Percentiles rank a stretch among this genome's conserved stretches.
phyloP scores from a whole-genome alignment of 2,888 invertebrate species.

The Azorinus chamasolen region DNA sequence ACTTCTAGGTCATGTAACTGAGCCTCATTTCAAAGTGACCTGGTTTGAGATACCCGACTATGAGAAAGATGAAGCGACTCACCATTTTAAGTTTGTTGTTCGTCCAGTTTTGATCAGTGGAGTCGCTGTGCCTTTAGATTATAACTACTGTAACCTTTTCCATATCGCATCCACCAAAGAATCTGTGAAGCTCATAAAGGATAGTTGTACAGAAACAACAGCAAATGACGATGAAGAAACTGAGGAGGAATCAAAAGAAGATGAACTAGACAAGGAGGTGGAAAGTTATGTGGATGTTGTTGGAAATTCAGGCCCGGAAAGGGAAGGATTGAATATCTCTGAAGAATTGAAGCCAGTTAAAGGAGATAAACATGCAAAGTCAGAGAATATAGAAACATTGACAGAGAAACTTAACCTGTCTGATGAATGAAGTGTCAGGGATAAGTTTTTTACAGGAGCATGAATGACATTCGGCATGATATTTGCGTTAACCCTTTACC shows the following conservation, averaged over 20 bases:
- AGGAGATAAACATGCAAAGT: conserved; percentile 4
- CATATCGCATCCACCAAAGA: conserved; percentile 50
- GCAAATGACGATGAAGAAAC: conserved; percentile 8
- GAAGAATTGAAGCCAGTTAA: conserved; percentile 3
- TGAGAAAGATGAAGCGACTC: conserved; percentile 45
- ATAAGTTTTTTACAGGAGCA: too few species aligned
- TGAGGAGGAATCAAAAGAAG: not conserved
- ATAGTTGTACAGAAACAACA: conserved; percentile 28
- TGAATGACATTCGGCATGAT: too few species aligned
- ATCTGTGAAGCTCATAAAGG: conserved; percentile 28
- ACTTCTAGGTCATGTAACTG: conserved; percentile 56
- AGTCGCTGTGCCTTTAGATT: conserved; percentile 51
- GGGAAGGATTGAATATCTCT: not conserved
- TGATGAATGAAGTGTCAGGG: conserved; percentile 45
- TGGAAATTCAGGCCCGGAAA: not conserved
- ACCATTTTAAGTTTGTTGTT: conserved; percentile 60
- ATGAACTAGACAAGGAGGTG: not conserved
- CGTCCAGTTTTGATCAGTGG: conserved; percentile 58
- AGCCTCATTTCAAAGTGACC: conserved; percentile 55
- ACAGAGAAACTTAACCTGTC: conserved; percentile 60
- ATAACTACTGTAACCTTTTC: conserved; percentile 49
- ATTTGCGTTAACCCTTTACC: too few species aligned
- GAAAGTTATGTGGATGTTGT: not conserved
- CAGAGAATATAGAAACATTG: conserved; percentile 27
- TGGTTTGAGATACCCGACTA: conserved; percentile 62